A percentile compares a stretch with the other conserved stretches of the same genome.
Conservation (phyloP, 2,113 vertebrate species). For the Ictalurus punctatus region DNA sequence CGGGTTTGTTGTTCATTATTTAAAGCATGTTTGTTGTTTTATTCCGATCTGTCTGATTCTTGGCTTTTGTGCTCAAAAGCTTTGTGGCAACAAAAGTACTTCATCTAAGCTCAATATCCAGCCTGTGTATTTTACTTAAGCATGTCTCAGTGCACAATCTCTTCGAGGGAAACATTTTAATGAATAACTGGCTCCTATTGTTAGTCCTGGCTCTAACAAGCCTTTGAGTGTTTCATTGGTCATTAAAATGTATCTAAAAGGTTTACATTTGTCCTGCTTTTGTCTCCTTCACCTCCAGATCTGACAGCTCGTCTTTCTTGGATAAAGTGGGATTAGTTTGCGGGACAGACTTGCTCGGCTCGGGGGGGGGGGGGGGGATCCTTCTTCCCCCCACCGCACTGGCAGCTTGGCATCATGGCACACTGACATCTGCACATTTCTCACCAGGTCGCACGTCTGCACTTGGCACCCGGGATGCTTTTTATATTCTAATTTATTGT, state of each 20-base stretch:
- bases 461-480: conserved; percentile 57
- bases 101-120: conserved; percentile 41
- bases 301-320: conserved; percentile 83
- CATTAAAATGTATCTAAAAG: conserved; percentile 71
- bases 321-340: conserved; percentile 82
- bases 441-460: conserved; percentile 66
- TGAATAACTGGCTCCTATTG: conserved; percentile 49
- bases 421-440: conserved; percentile 73
- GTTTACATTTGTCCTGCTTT: conserved; percentile 62
- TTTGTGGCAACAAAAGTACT: conserved; percentile 51
- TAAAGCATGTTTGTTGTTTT: conserved; percentile 40
- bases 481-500: conserved; percentile 73
- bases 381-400: conserved; percentile 49
- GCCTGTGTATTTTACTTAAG: conserved; percentile 52
- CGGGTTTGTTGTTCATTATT: conserved; percentile 46
- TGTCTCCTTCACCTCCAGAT: conserved; percentile 68
- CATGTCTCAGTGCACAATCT: conserved; percentile 55
- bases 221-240: conserved; percentile 61
- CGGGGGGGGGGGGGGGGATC: neutral
- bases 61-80: conserved; percentile 49
- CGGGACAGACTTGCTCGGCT: conserved; percentile 39
- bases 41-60: conserved; percentile 56
- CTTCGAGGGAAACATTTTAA: conserved; percentile 46
- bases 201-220: conserved; percentile 41
- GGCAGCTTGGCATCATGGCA: conserved; percentile 46